Evolutionary conservation across 2,888 invertebrate species (phyloP).

Genomic region (Poecilus cupreus): DNA sequence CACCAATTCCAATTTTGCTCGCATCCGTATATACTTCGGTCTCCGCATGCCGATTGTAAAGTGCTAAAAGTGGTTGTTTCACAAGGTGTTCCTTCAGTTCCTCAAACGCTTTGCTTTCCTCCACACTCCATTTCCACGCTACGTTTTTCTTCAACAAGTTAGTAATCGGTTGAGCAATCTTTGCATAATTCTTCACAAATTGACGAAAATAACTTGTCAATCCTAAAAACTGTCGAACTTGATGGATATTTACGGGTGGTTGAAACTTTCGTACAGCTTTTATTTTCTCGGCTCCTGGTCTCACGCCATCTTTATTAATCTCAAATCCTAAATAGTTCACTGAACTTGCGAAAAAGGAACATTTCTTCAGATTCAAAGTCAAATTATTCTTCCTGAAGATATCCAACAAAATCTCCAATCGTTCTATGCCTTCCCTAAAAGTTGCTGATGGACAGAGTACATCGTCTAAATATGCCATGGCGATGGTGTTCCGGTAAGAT

Average conservation of each 20-base stretch:
- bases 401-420: not conserved
- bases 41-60: slow-evolving; percentile 62
- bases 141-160: slow-evolving; percentile 54
- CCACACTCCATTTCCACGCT: slow-evolving; percentile 58
- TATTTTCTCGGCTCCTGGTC: slow-evolving; percentile 64
- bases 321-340: slow-evolving; percentile 59
- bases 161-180: slow-evolving; percentile 64
- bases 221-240: slow-evolving; percentile 66
- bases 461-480: slow-evolving; percentile 58
- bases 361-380: not conserved
- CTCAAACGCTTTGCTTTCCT: slow-evolving; percentile 60
- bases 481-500: not conserved
- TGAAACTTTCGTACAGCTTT: slow-evolving; percentile 53
- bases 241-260: slow-evolving; percentile 62
- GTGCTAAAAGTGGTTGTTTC: slow-evolving; percentile 59
- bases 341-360: slow-evolving; percentile 32
- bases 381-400: not conserved
- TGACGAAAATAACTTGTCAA: slow-evolving; percentile 65
- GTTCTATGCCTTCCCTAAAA: not conserved
- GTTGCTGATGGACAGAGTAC: not conserved
- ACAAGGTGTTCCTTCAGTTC: slow-evolving; percentile 55
- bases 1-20: slow-evolving; percentile 64
- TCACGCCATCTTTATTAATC: slow-evolving; percentile 55
- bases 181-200: slow-evolving; percentile 64
- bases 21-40: slow-evolving; percentile 67